Conservation (phyloP, 2,113 vertebrate genomes). For the Dasypus novemcinctus region DNA sequence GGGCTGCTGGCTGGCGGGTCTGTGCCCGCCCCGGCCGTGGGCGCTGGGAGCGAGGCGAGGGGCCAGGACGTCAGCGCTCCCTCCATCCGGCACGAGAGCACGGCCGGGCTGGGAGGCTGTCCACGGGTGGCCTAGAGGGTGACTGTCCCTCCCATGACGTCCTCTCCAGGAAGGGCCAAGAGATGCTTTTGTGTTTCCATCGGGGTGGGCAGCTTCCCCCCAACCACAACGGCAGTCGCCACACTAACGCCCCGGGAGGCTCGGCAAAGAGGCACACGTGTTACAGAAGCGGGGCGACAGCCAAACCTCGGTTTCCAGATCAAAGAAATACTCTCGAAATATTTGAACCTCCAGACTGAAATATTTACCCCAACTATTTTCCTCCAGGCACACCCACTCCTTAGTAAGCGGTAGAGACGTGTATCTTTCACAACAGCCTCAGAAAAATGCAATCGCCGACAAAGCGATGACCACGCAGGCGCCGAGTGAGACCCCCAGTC, state of each 20-base stretch:
- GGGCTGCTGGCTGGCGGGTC: accelerated
- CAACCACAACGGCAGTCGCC: too few species aligned
- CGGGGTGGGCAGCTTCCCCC: background rate
- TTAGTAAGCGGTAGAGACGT: accelerated
- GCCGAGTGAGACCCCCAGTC: accelerated
- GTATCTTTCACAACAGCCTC: background rate
- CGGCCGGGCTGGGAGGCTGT: too few species aligned
- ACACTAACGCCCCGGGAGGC: background rate
- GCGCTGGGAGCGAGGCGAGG: background rate
- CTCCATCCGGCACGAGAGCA: too few species aligned
- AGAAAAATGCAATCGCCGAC: accelerated
- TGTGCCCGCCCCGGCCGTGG: background rate
- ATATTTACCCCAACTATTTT: accelerated
- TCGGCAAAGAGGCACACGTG: background rate
- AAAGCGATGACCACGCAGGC: accelerated
- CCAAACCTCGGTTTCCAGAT: background rate
- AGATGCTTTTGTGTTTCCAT: too few species aligned
- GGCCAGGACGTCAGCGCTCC: too few species aligned
- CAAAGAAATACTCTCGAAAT: background rate
- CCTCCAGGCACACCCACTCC: accelerated
- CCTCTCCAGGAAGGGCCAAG: background rate
- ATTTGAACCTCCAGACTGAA: too few species aligned
- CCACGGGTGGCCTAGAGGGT: accelerated
- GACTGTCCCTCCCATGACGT: background rate
- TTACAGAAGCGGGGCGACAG: accelerated